Conservation (phyloP, 2,113 vertebrate genomes). For the Irena cyanogastra region DNA sequence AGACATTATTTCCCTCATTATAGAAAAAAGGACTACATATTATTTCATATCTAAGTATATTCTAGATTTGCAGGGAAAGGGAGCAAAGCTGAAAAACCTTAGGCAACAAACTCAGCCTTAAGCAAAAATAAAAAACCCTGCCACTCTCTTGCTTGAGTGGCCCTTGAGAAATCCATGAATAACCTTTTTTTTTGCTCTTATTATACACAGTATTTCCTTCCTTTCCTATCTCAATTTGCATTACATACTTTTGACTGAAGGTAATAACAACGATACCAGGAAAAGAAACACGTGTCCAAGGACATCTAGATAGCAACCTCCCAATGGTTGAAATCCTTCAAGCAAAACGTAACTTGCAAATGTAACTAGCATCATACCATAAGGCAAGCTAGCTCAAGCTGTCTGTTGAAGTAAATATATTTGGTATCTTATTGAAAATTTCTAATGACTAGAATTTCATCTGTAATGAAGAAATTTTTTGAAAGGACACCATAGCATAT, state of each 20-base stretch:
- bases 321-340: background rate
- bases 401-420: background rate
- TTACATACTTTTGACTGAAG: constrained; percentile 3
- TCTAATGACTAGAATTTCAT: background rate
- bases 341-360: background rate
- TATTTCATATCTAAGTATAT: background rate
- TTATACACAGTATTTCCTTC: background rate
- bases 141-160: background rate
- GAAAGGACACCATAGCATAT: background rate
- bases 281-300: background rate
- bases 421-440: background rate
- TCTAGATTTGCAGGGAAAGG: background rate
- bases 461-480: background rate
- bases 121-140: background rate
- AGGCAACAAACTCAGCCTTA: background rate
- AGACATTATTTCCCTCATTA: background rate
- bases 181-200: constrained; percentile 4
- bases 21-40: background rate
- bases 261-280: background rate
- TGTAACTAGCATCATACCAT: background rate
- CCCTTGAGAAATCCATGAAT: background rate
- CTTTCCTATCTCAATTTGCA: background rate
- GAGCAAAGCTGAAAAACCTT: background rate
- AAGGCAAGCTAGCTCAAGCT: background rate
- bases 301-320: background rate